Percentiles rank a stretch among this genome's conserved stretches.
These are phyloP conservation scores for Nebria brevicollis DNA, from an alignment of 2,888 invertebrate genomes.

Conservation along the genomic window DNA sequence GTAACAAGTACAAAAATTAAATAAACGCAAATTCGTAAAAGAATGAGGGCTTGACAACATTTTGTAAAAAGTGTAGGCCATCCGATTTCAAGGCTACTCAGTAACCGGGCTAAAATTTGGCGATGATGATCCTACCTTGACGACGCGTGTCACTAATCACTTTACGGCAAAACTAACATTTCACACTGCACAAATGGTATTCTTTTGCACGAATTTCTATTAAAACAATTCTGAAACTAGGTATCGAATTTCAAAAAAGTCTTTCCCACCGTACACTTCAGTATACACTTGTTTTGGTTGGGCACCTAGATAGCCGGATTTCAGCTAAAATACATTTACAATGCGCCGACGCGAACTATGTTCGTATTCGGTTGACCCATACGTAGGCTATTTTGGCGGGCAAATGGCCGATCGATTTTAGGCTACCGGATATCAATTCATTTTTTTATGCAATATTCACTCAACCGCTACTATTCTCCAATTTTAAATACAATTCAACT, in stretches of 20 bases:
- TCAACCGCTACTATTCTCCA: neutral
- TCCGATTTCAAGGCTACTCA: constrained; percentile 37
- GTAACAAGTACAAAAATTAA: neutral
- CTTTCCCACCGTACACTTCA: constrained; percentile 41
- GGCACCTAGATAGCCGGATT: constrained; percentile 59
- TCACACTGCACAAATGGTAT: constrained; percentile 15
- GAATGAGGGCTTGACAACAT: constrained; percentile 36
- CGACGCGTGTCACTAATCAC: constrained; percentile 36
- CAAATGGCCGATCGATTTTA: constrained; percentile 2
- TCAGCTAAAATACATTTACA: constrained; percentile 48
- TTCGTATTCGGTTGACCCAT: constrained; percentile 24
- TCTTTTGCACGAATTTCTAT: constrained; percentile 30
- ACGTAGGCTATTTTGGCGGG: constrained; percentile 35
- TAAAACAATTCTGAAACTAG: constrained; percentile 39
- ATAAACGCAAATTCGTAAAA: neutral
- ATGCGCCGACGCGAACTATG: constrained; percentile 53
- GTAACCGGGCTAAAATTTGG: constrained; percentile 40
- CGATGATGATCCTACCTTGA: constrained; percentile 40
- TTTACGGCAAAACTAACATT: constrained; percentile 32
- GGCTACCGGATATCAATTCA: neutral
- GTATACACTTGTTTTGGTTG: constrained; percentile 61
- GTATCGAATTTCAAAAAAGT: constrained; percentile 44
- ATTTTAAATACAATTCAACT: too few species aligned
- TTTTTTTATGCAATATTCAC: neutral
- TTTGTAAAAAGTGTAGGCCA: neutral